Base-by-base conservation (phyloP, 2,113 vertebrate genomes). In the Callocephalon fimbriatum region DNA sequence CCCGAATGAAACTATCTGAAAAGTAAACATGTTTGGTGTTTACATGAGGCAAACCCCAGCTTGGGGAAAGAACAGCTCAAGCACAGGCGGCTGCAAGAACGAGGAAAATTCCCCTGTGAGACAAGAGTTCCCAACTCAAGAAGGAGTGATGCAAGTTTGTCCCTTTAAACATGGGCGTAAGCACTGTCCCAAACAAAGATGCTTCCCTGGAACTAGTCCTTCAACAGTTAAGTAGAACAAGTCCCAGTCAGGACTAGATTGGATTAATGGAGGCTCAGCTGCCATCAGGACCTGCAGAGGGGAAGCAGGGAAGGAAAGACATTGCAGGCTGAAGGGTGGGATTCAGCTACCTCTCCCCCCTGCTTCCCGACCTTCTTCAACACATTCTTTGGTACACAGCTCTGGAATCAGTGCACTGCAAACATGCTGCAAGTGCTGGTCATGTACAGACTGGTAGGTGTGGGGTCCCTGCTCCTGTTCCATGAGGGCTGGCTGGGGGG, bases 131-230 rank as follows among this genome's bases (percentile, higher is more conserved):
- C 85, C 25, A 72, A 76, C 59, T 95, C 50, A 62, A 95, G 87
- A 56, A 90, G 66, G 78, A 93, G 82, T 91, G 87, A 95, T 96
- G 96, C 95, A 97, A 96, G 87, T 80, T 83, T 90, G 90, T 92
- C 92, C 90, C 88, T 77, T 70, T 45, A 79, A 70, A 47, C 21
- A 23, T 45, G 74, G 95, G 61, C 51, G 32, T 93, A 91, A 97
- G 62, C 58, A 51, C 62, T 93, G 75, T 71, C 73, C 51, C 0
- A 2, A 25, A 48, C 56, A 72, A 68, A 70, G 86, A 79, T 81
- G 50, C 63, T 87, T 90, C 89, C 45, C 48, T 85, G 70, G 75
- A 90, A 84, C 23, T 65, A 37, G 78, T 17, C 79, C 72, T 90
- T 82, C 71, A 78, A 72, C 9, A 62, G 76, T 88, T 88, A 92